These are phyloP conservation scores for Sthenelais limicola DNA, from an alignment of 2,888 invertebrate species.

Conservation along the genomic window DNA sequence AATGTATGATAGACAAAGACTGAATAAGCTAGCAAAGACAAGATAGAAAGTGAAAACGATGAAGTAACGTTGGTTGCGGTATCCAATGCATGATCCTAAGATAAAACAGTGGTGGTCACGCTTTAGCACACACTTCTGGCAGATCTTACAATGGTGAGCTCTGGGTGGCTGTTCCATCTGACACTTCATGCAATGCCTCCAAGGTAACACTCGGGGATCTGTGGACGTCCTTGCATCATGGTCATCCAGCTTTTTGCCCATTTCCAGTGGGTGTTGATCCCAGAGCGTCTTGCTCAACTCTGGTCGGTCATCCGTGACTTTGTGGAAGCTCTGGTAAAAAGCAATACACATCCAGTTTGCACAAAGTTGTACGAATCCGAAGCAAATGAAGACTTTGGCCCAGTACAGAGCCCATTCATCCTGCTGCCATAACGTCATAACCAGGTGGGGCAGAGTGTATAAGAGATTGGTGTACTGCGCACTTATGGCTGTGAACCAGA, in stretches of 20 bases:
- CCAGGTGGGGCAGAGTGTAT: slow-evolving; percentile 1
- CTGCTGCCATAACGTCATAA: background rate
- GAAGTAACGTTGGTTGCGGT: slow-evolving; percentile 51
- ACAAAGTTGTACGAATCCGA: slow-evolving; percentile 11
- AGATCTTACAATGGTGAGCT: slow-evolving; percentile 47
- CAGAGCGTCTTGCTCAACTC: slow-evolving; percentile 4
- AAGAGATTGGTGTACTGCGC: background rate
- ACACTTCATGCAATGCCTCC: slow-evolving; percentile 4
- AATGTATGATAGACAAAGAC: slow-evolving; percentile 9
- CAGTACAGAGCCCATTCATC: slow-evolving; percentile 12
- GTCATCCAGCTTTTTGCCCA: background rate
- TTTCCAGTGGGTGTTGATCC: slow-evolving; percentile 15
- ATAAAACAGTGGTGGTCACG: slow-evolving; percentile 67
- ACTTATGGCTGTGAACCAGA: slow-evolving; percentile 12
- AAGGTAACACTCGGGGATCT: background rate
- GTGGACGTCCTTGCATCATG: background rate
- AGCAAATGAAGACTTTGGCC: slow-evolving; percentile 7
- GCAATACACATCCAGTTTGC: slow-evolving; percentile 19
- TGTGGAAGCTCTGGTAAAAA: slow-evolving; percentile 6
- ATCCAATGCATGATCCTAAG: slow-evolving; percentile 57
- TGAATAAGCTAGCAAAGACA: background rate
- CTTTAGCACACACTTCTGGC: slow-evolving; percentile 63
- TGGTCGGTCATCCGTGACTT: slow-evolving; percentile 16
- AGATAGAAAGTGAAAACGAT: slow-evolving; percentile 47
- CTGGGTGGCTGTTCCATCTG: slow-evolving; percentile 18